These are phyloP conservation scores for Laupala kohalensis DNA, from an alignment of 1,140 invertebrate species.

Conservation along the genomic window DNA sequence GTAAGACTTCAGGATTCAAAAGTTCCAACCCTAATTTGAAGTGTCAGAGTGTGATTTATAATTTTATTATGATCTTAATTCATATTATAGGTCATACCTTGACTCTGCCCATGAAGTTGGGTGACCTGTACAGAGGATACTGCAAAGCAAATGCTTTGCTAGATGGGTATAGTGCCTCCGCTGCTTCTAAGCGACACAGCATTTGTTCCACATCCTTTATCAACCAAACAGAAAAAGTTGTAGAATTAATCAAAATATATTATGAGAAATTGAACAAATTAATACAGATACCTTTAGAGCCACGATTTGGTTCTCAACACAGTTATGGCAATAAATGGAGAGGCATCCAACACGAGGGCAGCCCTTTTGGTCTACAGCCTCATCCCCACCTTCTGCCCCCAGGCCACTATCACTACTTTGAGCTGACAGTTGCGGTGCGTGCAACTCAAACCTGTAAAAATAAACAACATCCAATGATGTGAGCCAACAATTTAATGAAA, in stretches of 20 bases:
- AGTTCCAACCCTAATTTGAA: no score
- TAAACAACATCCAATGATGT: neutral
- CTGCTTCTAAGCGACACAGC: constrained; percentile 55
- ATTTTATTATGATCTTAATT: neutral
- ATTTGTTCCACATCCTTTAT: constrained; percentile 57
- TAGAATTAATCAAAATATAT: no score
- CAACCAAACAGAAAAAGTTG: no score
- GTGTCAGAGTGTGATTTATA: no score
- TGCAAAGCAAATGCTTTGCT: constrained; percentile 58
- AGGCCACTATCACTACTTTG: constrained; percentile 8
- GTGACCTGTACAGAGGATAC: constrained; percentile 54
- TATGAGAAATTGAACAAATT: no score
- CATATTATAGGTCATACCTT: constrained; percentile 27
- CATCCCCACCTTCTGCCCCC: constrained; percentile 19
- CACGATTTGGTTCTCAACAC: constrained; percentile 49
- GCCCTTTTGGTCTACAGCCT: constrained; percentile 17
- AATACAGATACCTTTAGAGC: no score
- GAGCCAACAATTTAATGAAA: no score
- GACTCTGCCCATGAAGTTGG: constrained; percentile 49
- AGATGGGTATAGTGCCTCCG: constrained; percentile 71
- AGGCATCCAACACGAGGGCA: constrained; percentile 36
- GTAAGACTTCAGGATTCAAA: no score
- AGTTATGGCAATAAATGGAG: constrained; percentile 52
- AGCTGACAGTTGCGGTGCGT: neutral
- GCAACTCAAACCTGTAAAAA: neutral